These are phyloP conservation scores for Dicaeum eximium DNA, from an alignment of 2,113 vertebrate genomes.

Conservation along the genomic window DNA sequence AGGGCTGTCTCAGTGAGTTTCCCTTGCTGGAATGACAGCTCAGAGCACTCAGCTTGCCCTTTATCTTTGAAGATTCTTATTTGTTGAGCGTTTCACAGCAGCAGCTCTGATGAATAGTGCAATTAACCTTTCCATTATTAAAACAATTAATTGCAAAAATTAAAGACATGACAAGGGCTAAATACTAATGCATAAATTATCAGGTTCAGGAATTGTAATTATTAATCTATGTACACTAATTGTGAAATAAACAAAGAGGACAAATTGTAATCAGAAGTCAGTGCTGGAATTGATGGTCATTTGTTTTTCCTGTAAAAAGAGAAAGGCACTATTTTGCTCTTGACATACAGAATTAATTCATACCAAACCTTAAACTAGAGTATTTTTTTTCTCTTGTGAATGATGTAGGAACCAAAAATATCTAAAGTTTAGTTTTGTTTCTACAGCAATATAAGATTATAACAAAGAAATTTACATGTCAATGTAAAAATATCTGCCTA, in stretches of 20 bases:
- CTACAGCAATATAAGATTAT: background rate
- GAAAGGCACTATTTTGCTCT: background rate
- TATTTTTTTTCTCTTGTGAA: background rate
- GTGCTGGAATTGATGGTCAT: conserved; percentile 31
- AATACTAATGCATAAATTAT: conserved; percentile 77
- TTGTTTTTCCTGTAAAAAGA: conserved; percentile 22
- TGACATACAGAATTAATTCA: background rate
- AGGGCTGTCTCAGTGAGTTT: background rate
- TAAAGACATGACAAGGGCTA: conserved; percentile 71
- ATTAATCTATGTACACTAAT: conserved; percentile 69
- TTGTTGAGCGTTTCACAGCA: conserved; percentile 63
- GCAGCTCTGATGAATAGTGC: conserved; percentile 71
- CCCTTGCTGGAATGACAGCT: conserved; percentile 42
- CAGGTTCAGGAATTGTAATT: conserved; percentile 71
- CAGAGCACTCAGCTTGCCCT: conserved; percentile 57
- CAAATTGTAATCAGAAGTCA: conserved; percentile 50
- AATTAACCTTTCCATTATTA: conserved; percentile 77
- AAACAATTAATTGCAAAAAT: conserved; percentile 78
- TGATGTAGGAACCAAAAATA: background rate
- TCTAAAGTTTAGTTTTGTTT: background rate
- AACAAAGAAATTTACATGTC: background rate
- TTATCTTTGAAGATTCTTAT: conserved; percentile 67
- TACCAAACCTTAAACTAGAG: background rate
- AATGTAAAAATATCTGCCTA: background rate
- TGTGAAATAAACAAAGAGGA: conserved; percentile 67